phyloP scores from a whole-genome alignment of 2,888 invertebrate genomes.

The Ennomos quercinarius region DNA sequence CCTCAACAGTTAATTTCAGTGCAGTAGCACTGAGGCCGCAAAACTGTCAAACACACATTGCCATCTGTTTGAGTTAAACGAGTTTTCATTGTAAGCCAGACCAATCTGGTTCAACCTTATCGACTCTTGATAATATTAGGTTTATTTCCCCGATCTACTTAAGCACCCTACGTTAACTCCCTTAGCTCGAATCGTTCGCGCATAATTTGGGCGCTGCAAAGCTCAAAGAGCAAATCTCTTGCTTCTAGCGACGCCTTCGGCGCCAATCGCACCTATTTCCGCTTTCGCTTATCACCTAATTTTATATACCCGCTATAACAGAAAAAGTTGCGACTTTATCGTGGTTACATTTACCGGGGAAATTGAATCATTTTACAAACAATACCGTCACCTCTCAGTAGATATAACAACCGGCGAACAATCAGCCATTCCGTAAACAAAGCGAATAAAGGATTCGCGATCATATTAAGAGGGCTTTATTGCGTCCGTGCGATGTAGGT shows the following conservation, averaged over 20 bases:
- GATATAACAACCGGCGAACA: slow-evolving; percentile 27
- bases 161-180: slow-evolving; percentile 9
- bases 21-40: slow-evolving; percentile 37
- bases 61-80: slow-evolving; percentile 47
- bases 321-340: slow-evolving; percentile 23
- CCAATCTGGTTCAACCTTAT: slow-evolving; percentile 36
- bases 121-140: slow-evolving; percentile 11
- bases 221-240: slow-evolving; percentile 35
- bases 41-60: slow-evolving; percentile 45
- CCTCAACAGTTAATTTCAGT: slow-evolving; percentile 31
- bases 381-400: slow-evolving; percentile 29
- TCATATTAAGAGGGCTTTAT: slow-evolving; percentile 52
- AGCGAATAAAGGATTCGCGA: slow-evolving; percentile 41
- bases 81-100: slow-evolving; percentile 48
- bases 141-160: neutral
- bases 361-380: slow-evolving; percentile 37
- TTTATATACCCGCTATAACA: slow-evolving; percentile 36
- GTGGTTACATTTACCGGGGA: slow-evolving; percentile 18
- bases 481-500: slow-evolving; percentile 50
- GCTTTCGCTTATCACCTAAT: slow-evolving; percentile 46
- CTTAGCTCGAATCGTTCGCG: slow-evolving; percentile 31
- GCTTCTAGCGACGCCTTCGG: slow-evolving; percentile 44
- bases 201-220: slow-evolving; percentile 36
- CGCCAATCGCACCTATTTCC: slow-evolving; percentile 46
- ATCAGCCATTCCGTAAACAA: slow-evolving; percentile 36